Percentiles rank a stretch among this genome's conserved stretches.
These are phyloP conservation scores for Circaetus cinerascens DNA, from an alignment of 2,113 vertebrate species.

Conservation along the genomic window DNA sequence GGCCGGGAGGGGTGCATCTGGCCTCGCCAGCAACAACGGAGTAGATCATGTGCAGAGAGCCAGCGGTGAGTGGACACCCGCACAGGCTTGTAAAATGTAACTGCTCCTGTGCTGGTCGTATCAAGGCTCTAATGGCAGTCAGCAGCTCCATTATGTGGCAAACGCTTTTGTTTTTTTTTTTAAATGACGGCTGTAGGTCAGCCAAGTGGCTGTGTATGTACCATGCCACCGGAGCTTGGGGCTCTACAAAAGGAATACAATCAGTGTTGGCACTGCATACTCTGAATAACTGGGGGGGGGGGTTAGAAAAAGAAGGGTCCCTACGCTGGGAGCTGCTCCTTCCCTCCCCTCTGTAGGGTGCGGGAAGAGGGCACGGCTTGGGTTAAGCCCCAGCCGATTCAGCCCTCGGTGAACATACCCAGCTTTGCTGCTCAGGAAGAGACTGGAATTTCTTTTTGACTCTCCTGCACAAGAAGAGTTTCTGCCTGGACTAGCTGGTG, in stretches of 20 bases:
- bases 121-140: neutral
- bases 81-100: neutral
- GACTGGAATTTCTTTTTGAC: neutral
- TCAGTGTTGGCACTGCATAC: neutral
- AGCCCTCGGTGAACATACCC: accelerated
- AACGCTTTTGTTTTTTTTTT: neutral
- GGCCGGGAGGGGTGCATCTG: neutral
- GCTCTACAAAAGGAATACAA: neutral
- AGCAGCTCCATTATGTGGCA: neutral
- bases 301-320: accelerated
- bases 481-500: neutral
- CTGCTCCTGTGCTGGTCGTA: neutral
- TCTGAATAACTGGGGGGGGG: neutral
- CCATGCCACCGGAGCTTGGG: neutral
- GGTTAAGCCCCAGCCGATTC: neutral
- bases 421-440: accelerated
- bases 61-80: neutral
- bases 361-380: neutral
- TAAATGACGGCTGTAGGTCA: neutral
- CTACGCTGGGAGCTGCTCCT: neutral
- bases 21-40: neutral
- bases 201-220: neutral
- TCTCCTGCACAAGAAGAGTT: neutral
- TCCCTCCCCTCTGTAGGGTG: neutral
- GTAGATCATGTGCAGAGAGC: neutral